Evolutionary conservation across 2,113 vertebrate species (phyloP), one percentile per base, ranked within the genome.

Genomic region (Genyomyrus donnyi): DNA sequence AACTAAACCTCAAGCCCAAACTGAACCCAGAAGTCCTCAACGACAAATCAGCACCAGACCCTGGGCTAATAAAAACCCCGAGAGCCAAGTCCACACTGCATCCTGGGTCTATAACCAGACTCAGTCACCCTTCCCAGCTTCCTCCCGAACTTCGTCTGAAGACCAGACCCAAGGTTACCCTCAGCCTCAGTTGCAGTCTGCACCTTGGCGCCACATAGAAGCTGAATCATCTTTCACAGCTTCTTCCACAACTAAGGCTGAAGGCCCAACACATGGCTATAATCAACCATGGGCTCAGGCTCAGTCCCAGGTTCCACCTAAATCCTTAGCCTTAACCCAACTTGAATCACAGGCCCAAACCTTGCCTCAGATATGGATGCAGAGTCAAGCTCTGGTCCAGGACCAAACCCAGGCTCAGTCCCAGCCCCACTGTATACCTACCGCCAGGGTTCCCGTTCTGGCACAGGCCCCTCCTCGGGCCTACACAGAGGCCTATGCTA

Each of bases 401-500:
- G 17, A 91, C 45, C 92, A 90, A 15, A 27, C 91, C 31, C 91
- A 92, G 13, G 31, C 77, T 24, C 85, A 87, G 58, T 5, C 9
- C 9, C 92, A 91, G 48, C 45, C 17, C 45, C 62, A 90, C 80
- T 45, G 42, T 86, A 15, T 85, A 91, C 31, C 92, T 83, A 84
- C 91, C 62, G 50, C 93, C 74, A 92, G 90, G 89, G 91, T 93
- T 88, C 91, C 92, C 1, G 87, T 90, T 52, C 91, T 95, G 90
- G 93, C 93, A 21, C 94, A 95, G 90, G 94, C 90, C 0, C 92
- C 95, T 42, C 91, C 93, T 2, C 93, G 95, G 91, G 93, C 94
- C 84, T 95, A 95, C 90, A 94, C 95, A 5, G 95, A 96, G 83
- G 95, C 95, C 52, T 95, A 96, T 0, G 15, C 86, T 19, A 94